Base-by-base conservation (phyloP, 2,888 invertebrate genomes). In the Volucella inflata region DNA sequence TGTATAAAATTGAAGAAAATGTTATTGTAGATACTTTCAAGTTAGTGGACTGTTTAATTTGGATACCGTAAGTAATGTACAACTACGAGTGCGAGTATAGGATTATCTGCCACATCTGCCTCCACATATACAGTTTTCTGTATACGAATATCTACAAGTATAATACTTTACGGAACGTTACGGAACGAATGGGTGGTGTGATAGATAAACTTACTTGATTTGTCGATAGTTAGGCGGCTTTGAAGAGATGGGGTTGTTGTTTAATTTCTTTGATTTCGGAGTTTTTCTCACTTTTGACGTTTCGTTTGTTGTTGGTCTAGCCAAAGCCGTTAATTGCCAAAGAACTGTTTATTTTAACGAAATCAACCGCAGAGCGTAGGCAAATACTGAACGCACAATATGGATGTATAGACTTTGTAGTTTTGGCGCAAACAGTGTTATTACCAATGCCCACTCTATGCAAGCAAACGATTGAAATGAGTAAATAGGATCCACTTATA, bases 321-420 rank as follows among this genome's bases (percentile, higher is more conserved):
- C 74, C 17, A 71, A 57, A 67, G 71, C 84, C 75, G 84, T 84
- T 84, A 80, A 76, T 80, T 53, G 71, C 38, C 21, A 53, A 17
- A 71, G 53, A 84, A 84, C 80, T 84, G 84, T 84, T 71, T 84
- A 80, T 71, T 80, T 65, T 48, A 84, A 76, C 36, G 48, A 65
- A 60, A 53, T 42, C 55, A 46, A 74, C 68, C 67, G 55, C 59
- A 71, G 21, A 42, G 44, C 9, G 50, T 57, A 16, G 42, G 38
- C 55, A 77, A 38, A 21, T 48, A 40, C 68, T 62, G 2, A 72
- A 75, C 64, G 59, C 68, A 79, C 83, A 75, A 57, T 6, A 30
- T 30, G 6, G 30, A 30, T 42, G 36, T 46, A 50, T 48, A 36
- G 51, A 57, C 78, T 74, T 71, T 57, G 51, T 62, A 60, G 12